Evolutionary conservation across 2,113 vertebrate species (phyloP), one percentile per base, ranked within the genome.

Genomic region (Siniperca chuatsi): DNA sequence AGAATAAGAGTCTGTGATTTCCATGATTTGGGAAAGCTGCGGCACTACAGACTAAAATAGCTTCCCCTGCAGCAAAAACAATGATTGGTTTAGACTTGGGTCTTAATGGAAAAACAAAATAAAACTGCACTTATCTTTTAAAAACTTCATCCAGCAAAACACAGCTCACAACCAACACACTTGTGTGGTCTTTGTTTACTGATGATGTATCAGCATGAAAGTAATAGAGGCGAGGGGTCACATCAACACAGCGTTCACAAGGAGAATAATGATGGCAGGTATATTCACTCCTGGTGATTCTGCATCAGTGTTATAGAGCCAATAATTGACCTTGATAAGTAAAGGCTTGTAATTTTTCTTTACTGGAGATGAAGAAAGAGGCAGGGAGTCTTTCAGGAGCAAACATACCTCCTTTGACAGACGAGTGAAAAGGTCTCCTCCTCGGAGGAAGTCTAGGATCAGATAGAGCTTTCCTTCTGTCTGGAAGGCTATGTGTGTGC

Each of bases 401-500:
- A 89, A 48, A 82, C 81, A 12, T 20, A 70, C 98, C 97, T 99
- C 98, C 94, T 99, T 99, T 87, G 98, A 99, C 78, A 99, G 96
- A 78, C 98, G 95, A 78, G 97, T 98, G 95, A 99, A 99, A 91
- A 99, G 98, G 91, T 99, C 98, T 20, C 98, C 98, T 74, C 98
- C 98, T 65, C 98, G 90, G 62, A 99, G 97, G 91, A 99, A 99
- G 95, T 99, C 98, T 79, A 99, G 95, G 89, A 99, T 99, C 91
- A 99, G 96, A 90, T 99, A 99, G 71, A 99, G 96, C 86, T 99
- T 99, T 18, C 98, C 98, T 82, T 99, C 98, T 6, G 98, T 99
- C 95, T 99, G 98, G 93, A 99, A 99, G 76, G 98, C 98, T 99
- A 83, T 42, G 88, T 62, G 91, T 88, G 91, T 92, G 78, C 67